Evolutionary conservation across 2,113 vertebrate genomes (phyloP).

Genomic region (Astur gentilis): DNA sequence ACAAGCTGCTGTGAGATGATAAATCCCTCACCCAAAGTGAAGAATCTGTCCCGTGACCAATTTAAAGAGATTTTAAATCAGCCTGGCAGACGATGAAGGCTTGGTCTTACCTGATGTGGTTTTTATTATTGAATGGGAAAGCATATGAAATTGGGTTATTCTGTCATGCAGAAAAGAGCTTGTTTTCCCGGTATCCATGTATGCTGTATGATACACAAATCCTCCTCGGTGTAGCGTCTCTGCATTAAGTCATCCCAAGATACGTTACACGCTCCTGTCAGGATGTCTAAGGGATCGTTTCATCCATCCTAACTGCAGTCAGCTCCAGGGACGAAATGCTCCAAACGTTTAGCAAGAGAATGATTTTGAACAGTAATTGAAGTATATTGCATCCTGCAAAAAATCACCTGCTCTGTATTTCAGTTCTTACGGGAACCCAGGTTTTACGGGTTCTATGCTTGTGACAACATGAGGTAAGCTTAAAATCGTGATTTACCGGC

Average conservation of each 20-base stretch:
- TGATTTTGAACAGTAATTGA: neutral
- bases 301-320: neutral
- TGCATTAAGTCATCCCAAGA: neutral
- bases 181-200: accelerated
- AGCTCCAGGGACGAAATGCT: neutral
- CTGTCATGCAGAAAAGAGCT: neutral
- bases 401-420: neutral
- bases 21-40: neutral
- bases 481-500: neutral
- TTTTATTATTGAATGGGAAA: neutral
- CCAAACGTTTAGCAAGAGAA: neutral
- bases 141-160: neutral
- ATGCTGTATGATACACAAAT: neutral
- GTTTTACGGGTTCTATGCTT: neutral
- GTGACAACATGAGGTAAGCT: neutral
- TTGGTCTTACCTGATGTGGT: neutral
- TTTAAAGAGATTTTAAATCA: neutral
- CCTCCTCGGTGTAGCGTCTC: accelerated
- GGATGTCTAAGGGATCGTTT: neutral
- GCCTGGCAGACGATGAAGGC: neutral
- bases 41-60: neutral
- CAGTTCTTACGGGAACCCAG: neutral
- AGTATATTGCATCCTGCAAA: neutral
- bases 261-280: too few species aligned
- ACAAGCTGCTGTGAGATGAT: accelerated